A percentile compares a stretch with the other conserved stretches of the same genome.
These are phyloP conservation scores for Trypoxylus dichotomus DNA, from an alignment of 1,140 invertebrate species.

Conservation along the genomic window DNA sequence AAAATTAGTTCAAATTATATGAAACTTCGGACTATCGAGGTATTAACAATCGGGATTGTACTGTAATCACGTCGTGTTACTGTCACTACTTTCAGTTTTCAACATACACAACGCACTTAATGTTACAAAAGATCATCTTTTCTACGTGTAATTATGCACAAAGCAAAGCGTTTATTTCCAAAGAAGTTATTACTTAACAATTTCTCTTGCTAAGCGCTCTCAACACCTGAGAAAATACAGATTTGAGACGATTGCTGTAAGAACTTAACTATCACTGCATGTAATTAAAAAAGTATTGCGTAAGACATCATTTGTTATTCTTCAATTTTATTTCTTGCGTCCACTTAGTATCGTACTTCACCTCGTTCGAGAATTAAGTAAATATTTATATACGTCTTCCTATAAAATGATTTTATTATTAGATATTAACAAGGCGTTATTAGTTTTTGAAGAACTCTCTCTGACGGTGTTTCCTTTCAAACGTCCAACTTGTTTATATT, in stretches of 20 bases:
- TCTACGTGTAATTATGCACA: too few relatives aligned
- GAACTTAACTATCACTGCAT: neutral
- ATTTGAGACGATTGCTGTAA: neutral
- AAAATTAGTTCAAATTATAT: too few relatives aligned
- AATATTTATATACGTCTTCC: neutral
- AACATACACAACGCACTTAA: too few relatives aligned
- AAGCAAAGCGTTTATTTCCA: neutral
- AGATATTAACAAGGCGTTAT: slow-evolving; percentile 18
- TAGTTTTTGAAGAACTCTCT: neutral
- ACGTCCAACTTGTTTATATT: neutral
- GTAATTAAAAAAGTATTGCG: neutral
- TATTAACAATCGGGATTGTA: too few relatives aligned
- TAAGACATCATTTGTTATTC: neutral
- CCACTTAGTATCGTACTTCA: neutral
- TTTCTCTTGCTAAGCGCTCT: neutral
- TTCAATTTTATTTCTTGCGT: neutral
- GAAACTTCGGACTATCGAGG: too few relatives aligned
- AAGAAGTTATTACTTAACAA: neutral
- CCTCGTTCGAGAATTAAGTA: neutral
- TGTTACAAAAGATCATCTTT: too few relatives aligned
- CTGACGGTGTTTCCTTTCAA: neutral
- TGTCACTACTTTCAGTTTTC: too few relatives aligned
- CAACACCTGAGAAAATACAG: neutral
- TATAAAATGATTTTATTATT: neutral
- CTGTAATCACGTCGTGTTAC: too few relatives aligned